Percentiles rank a stretch among this genome's conserved stretches.
phyloP scores from a whole-genome alignment of 2,797 vertebrate species.

The Eleutherodactylus coqui region DNA sequence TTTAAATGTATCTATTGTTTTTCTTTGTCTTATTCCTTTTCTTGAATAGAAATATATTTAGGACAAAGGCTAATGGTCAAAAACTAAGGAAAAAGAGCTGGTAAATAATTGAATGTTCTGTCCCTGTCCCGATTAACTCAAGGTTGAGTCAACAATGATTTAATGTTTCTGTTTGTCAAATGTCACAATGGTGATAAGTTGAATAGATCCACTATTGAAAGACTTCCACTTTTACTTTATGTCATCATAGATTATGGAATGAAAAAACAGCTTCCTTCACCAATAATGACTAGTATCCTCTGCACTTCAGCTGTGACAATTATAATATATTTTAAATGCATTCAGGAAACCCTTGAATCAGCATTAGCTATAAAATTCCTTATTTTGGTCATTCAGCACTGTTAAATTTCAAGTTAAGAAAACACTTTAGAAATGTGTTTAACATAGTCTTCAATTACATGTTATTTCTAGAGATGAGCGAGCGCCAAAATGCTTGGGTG shows the following conservation, averaged over 20 bases:
- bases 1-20: neutral
- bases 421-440: neutral
- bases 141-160: conserved; percentile 64
- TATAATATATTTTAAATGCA: neutral
- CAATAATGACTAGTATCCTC: neutral
- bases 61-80: conserved; percentile 46
- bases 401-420: neutral
- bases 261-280: conserved; percentile 1
- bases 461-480: no score
- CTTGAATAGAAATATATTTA: conserved; percentile 36
- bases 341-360: no score
- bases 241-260: conserved; percentile 38
- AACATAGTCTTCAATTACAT: no score
- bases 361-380: neutral
- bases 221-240: conserved; percentile 63
- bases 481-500: no score
- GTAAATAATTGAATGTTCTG: conserved; percentile 65
- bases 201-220: conserved; percentile 55
- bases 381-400: neutral
- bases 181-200: conserved; percentile 60
- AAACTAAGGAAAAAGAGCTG: conserved; percentile 46
- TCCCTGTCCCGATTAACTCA: conserved; percentile 63
- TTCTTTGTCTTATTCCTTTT: neutral
- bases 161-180: conserved; percentile 63
- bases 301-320: neutral